These are phyloP conservation scores for Dastarcus helophoroides DNA, from an alignment of 2,888 invertebrate genomes.

Conservation along the genomic window DNA sequence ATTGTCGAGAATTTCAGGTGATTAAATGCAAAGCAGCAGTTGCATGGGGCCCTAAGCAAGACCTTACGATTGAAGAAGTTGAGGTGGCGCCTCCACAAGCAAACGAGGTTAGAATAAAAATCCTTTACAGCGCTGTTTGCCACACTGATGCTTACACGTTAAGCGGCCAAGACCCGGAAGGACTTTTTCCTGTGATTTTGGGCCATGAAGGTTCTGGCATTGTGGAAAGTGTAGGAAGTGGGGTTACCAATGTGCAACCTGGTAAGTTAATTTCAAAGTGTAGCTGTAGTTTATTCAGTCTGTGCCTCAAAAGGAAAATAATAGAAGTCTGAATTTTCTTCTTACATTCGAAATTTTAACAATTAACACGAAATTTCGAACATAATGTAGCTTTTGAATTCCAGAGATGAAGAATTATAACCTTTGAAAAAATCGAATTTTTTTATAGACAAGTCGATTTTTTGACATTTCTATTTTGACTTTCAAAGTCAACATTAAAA, in stretches of 20 bases:
- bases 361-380: no score
- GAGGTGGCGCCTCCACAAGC: slow-evolving; percentile 90
- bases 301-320: no score
- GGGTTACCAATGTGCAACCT: slow-evolving; percentile 72
- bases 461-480: no score
- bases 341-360: no score
- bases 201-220: slow-evolving; percentile 96
- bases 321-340: no score
- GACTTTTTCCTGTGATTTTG: slow-evolving; percentile 80
- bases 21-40: slow-evolving; percentile 93
- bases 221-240: slow-evolving; percentile 93
- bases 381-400: no score
- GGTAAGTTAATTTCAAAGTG: no score
- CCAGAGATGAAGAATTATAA: no score
- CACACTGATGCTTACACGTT: slow-evolving; percentile 90
- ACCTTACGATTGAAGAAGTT: slow-evolving; percentile 79
- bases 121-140: slow-evolving; percentile 73
- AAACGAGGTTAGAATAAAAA: slow-evolving; percentile 80
- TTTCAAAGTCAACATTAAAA: no score
- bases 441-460: no score
- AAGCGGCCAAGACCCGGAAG: slow-evolving; percentile 82
- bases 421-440: no score
- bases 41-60: slow-evolving; percentile 89
- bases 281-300: no score
- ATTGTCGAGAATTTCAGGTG: slow-evolving; percentile 19